Base-by-base conservation (phyloP, 2,888 invertebrate genomes). In the Zeuzera pyrina region DNA sequence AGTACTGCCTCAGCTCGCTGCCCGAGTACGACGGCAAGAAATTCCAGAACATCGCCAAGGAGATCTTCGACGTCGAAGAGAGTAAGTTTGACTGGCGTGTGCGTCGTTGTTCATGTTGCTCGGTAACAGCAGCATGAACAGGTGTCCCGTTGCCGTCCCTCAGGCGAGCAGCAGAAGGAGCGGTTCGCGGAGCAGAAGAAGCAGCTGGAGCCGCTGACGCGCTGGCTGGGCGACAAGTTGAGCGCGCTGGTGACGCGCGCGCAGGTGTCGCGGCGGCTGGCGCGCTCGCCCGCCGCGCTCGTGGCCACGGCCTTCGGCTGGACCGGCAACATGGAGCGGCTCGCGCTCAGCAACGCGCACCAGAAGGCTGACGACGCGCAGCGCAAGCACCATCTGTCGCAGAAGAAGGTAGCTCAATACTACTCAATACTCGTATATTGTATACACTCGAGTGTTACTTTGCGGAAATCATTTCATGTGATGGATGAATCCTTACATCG, bases 11-110 rank as follows among this genome's bases (percentile, higher is more conserved):
- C 49, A 95, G 96, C 30, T 92, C 97, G 27, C 85, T 99, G 69
- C 97, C 98, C 1, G 98, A 99, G 79, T 99, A 94, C 77, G 98
- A 99, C 57, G 96, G 97, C 33, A 96, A 97, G 85, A 98, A 97
- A 79, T 98, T 99, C 93, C 97, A 97, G 81, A 99, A 99, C 71
- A 95, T 98, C 32, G 99, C 99, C 49, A 99, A 99, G 83, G 99
- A 99, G 85, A 97, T 97, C 16, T 91, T 98, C 65, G 89, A 91
- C 46, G 76, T 98, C 5, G 89, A 92, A 26, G 94, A 95, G 57
- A 85, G 88, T 76, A 48, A 67, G 19, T 19, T 8, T 19, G 6
- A 19, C 2, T n/a, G n/a, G n/a, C n/a, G n/a, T n/a, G n/a, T n/a
- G n/a, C n/a, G n/a, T n/a, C n/a, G n/a, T n/a, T n/a, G n/a, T n/a